Base-by-base conservation (phyloP, 1,140 invertebrate genomes). In the Gryon sp. region DNA sequence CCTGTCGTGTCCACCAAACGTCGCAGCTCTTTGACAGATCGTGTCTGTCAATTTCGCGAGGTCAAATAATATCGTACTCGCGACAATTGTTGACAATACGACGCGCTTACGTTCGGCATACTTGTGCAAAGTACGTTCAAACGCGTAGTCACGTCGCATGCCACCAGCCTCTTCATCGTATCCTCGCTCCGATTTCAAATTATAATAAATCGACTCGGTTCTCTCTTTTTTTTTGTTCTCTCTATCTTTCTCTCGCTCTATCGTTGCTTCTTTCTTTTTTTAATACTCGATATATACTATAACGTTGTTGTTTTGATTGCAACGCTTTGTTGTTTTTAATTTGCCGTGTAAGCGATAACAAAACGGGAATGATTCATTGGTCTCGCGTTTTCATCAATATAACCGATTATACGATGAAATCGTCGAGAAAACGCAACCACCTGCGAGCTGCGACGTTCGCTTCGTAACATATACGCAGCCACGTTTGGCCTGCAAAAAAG, bases 401-500 rank as follows among this genome's bases (percentile, higher is more conserved):
- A n/a, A n/a, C n/a, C n/a, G n/a, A n/a, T n/a, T n/a, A n/a, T n/a
- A n/a, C n/a, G n/a, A n/a, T n/a, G n/a, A n/a, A n/a, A n/a, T n/a
- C n/a, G n/a, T n/a, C n/a, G n/a, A n/a, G 28, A n/a, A n/a, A 32
- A 32, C 28, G 30, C 59, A 22, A 72, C 68, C 74, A 70, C 68
- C 68, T 70, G 65, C 74, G 53, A 66, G 36, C 26, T 72, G 2
- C 36, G 28, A 38, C 30, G 46, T 36, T 60, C 22, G 26, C 0
- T 22, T n/a, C n/a, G n/a, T n/a, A n/a, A n/a, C n/a, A n/a, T n/a
- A n/a, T n/a, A n/a, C n/a, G n/a, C n/a, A 7, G n/a, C 36, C 43
- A 26, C 36, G 22, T 12, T 19, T 55, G 19, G 12, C 2, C 16
- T 11, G 43, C 19, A 48, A 22, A 7, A 74, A 32, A 30, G 69